Conservation (phyloP, 2,797 vertebrate genomes). For the Propithecus deckenii region DNA sequence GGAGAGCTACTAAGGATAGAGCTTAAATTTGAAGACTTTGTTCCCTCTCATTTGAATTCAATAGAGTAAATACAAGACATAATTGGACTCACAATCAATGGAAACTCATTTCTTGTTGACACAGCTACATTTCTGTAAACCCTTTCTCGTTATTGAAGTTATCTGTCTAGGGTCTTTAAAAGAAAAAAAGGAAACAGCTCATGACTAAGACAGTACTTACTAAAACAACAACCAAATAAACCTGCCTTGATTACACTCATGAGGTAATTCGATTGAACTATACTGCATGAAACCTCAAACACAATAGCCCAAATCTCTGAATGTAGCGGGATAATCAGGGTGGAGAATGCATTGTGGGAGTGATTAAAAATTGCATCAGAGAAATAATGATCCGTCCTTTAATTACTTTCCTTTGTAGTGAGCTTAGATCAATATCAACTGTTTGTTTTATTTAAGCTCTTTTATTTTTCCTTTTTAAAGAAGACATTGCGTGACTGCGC, state of each 20-base stretch:
- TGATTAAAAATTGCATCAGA: constrained; percentile 79
- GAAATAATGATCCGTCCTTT: constrained; percentile 76
- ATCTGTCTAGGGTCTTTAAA: constrained; percentile 47
- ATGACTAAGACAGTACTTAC: constrained; percentile 54
- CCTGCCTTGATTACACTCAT: constrained; percentile 19
- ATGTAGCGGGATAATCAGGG: constrained; percentile 62
- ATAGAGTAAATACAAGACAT: constrained; percentile 7
- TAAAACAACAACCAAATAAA: constrained; percentile 66
- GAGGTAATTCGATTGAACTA: constrained; percentile 49
- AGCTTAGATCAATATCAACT: constrained; percentile 77
- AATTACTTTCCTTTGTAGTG: constrained; percentile 78
- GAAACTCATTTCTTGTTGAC: constrained; percentile 65
- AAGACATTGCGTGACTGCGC: constrained; percentile 74
- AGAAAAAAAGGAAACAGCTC: neutral
- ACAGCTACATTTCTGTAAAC: constrained; percentile 58
- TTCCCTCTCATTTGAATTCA: constrained; percentile 43
- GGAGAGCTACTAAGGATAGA: neutral
- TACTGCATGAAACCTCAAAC: constrained; percentile 36
- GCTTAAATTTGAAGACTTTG: constrained; percentile 37
- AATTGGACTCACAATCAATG: constrained; percentile 11
- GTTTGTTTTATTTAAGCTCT: constrained; percentile 75
- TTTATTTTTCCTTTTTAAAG: constrained; percentile 59
- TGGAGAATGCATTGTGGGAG: constrained; percentile 69
- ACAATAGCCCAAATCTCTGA: constrained; percentile 75
- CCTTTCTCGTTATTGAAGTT: constrained; percentile 42